A percentile compares a stretch with the other conserved stretches of the same genome.
These are phyloP conservation scores for Tanypteryx hageni DNA, from an alignment of 2,888 invertebrate species.

Conservation along the genomic window DNA sequence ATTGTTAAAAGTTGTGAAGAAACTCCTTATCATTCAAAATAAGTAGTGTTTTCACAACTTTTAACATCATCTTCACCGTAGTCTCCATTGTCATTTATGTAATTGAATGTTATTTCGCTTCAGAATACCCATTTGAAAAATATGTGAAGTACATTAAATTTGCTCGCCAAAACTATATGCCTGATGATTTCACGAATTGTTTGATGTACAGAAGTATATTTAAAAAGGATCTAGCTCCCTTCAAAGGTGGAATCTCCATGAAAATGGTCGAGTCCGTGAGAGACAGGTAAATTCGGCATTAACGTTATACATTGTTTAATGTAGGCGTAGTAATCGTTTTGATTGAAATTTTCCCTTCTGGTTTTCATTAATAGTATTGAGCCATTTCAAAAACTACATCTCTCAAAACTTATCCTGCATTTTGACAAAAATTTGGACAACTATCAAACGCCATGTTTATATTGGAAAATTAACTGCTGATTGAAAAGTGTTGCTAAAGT, in stretches of 20 bases:
- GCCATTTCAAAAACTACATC: background rate
- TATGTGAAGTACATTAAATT: slow-evolving; percentile 65
- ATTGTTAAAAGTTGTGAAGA: background rate
- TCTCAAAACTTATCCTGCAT: background rate
- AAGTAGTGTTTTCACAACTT: too few species aligned
- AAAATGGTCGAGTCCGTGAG: slow-evolving; percentile 78
- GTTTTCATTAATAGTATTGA: background rate
- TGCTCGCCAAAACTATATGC: slow-evolving; percentile 65
- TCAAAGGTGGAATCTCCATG: slow-evolving; percentile 83
- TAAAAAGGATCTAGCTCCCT: slow-evolving; percentile 82
- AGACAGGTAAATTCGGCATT: background rate
- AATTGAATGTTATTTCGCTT: background rate
- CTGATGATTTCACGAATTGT: slow-evolving; percentile 75
- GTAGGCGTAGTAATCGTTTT: background rate
- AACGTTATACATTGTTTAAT: background rate
- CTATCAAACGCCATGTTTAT: background rate
- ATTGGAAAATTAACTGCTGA: too few species aligned
- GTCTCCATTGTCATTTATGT: too few species aligned
- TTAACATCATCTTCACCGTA: too few species aligned
- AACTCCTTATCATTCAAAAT: too few species aligned
- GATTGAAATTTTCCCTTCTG: background rate
- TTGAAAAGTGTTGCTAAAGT: background rate
- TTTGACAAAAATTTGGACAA: background rate
- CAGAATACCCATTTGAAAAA: background rate
- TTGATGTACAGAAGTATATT: slow-evolving; percentile 82